Base-by-base conservation (phyloP, 2,888 invertebrate species). In the Hemithea aestivaria region DNA sequence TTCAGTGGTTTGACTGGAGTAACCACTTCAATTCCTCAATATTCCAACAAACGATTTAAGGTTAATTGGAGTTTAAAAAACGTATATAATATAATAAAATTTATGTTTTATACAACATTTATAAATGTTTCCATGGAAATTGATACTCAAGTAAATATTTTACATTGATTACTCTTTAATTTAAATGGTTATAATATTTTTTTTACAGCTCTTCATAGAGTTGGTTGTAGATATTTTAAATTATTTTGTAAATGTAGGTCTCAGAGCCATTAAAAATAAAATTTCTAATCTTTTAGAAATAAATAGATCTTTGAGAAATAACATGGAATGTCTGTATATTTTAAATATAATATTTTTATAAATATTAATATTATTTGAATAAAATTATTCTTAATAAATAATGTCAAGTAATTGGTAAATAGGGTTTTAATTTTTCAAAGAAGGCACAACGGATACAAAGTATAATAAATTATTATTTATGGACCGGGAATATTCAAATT, bases 371-470 rank as follows among this genome's bases (percentile, higher is more conserved):
- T 11, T 26, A 20, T 40, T 32, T 35, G 20, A 11, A 39, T 23
- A 28, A 21, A 29, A 30, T 34, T 23, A 37, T 22, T 27, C 46
- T 45, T 50, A 53, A 43, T 49, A 50, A 55, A 53, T 54, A 42
- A n/a, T n/a, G n/a, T n/a, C 38, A 34, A 23, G 20, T 35, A 32
- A 32, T n/a, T 27, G 40, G 26, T 44, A 48, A 33, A 58, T 60
- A 59, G 7, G 20, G 16, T 16, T 16, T 56, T 58, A 44, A 51
- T 50, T 60, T 62, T 62, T 56, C 43, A 66, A 75, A 66, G 60
- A 77, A 76, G 75, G 76, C 76, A 77, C 77, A 63, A 66, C 58
- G 59, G 65, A 73, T 57, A 51, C 59, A 58, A 51, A 34, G 2
- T 5, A 16, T 52, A 48, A 49, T 16, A 47, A 48, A 40, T 35